Conservation (phyloP, 1,140 invertebrate species). For the Samia ricini region DNA sequence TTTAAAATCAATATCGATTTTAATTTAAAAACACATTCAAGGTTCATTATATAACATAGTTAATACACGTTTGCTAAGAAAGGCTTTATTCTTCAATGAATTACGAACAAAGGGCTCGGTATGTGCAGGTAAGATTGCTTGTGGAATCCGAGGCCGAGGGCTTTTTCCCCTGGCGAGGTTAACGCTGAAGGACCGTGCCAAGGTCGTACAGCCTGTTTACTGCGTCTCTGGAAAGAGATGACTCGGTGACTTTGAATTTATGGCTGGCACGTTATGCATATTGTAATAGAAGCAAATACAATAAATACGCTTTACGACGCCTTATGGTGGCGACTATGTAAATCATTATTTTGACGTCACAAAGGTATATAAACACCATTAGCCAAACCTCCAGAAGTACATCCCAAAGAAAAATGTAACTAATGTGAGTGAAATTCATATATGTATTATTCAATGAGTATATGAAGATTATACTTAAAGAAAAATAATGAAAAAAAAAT, state of each 20-base stretch:
- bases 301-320: neutral
- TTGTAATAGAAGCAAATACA: neutral
- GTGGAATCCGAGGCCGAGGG: constrained; percentile 33
- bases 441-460: no score
- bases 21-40: no score
- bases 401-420: no score
- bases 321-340: neutral
- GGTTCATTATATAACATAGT: neutral
- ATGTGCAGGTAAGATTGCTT: constrained; percentile 29
- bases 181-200: constrained; percentile 38
- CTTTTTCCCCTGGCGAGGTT: constrained; percentile 40
- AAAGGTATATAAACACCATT: no score
- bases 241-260: constrained; percentile 43
- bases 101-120: constrained; percentile 26
- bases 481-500: no score
- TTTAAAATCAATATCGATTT: no score
- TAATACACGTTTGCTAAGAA: constrained; percentile 10
- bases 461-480: no score
- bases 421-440: no score
- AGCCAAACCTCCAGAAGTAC: no score
- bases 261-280: constrained; percentile 24
- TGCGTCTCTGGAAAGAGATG: constrained; percentile 35
- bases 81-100: constrained; percentile 8
- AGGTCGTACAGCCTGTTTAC: constrained; percentile 35
- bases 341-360: no score